Conservation (phyloP, 2,888 invertebrate genomes). For the Rhagophthalmus giganteus region DNA sequence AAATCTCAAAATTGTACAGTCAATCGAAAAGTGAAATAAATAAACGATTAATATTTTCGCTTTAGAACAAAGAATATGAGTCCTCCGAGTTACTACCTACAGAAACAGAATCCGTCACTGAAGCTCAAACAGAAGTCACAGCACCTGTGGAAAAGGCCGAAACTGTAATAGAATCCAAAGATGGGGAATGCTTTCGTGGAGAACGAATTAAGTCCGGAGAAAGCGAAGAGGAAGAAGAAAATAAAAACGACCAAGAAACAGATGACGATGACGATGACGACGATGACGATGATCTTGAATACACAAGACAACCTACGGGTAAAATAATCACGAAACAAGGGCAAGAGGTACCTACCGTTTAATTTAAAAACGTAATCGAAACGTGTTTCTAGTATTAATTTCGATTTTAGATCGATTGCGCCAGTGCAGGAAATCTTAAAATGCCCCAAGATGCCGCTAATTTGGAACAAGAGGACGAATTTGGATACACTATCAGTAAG, state of each 20-base stretch:
- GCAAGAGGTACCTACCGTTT: conserved; percentile 65
- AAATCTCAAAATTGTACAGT: too few relatives aligned
- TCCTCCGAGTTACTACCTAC: not conserved
- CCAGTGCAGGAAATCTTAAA: conserved; percentile 84
- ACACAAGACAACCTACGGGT: conserved; percentile 1
- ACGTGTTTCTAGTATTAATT: too few relatives aligned
- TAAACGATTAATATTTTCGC: not conserved
- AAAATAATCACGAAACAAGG: conserved; percentile 53
- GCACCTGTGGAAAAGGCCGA: not conserved
- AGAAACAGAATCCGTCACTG: not conserved
- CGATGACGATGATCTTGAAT: conserved; percentile 9
- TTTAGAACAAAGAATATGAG: not conserved
- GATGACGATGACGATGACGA: conserved; percentile 4
- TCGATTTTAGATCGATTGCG: conserved; percentile 75
- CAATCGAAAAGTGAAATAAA: too few relatives aligned
- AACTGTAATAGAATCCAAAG: not conserved
- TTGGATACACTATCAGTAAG: conserved; percentile 92
- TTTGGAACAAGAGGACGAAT: conserved; percentile 86
- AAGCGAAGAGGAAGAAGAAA: conserved; percentile 2
- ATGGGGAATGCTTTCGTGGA: not conserved
- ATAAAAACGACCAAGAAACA: not conserved
- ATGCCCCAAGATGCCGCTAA: conserved; percentile 79
- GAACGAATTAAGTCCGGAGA: not conserved
- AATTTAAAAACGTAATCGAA: too few relatives aligned
- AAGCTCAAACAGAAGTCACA: not conserved